These are phyloP conservation scores for Pachyramphus minor DNA, from an alignment of 2,113 vertebrate species.

Conservation along the genomic window DNA sequence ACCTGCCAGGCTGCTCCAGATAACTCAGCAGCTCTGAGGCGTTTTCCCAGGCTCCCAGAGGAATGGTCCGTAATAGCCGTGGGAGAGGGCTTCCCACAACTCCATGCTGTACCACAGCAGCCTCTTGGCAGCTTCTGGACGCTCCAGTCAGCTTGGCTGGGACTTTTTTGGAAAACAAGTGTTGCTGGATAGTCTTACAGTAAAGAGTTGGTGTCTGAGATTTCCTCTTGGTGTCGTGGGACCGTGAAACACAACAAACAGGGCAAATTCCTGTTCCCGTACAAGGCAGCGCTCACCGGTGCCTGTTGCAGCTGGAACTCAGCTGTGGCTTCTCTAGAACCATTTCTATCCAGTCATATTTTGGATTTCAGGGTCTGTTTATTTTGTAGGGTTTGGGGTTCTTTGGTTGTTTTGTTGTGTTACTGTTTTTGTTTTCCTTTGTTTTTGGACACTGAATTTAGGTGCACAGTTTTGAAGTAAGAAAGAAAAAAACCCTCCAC, in stretches of 20 bases:
- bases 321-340: neutral
- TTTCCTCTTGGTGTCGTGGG: constrained; percentile 44
- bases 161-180: constrained; percentile 74
- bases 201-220: constrained; percentile 72
- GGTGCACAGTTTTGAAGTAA: neutral
- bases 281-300: constrained; percentile 2
- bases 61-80: constrained; percentile 81
- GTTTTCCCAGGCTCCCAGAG: constrained; percentile 86
- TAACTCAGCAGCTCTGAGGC: constrained; percentile 78
- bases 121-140: constrained; percentile 79
- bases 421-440: neutral
- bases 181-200: constrained; percentile 78
- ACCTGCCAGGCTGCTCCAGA: constrained; percentile 80
- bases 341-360: neutral
- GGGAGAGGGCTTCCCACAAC: constrained; percentile 83
- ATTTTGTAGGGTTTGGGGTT: neutral
- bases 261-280: constrained; percentile 42
- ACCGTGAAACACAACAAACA: constrained; percentile 45
- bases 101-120: constrained; percentile 73
- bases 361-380: neutral
- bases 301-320: neutral
- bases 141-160: constrained; percentile 74
- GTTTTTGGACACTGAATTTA: neutral
- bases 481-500: neutral
- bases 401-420: neutral